Evolutionary conservation across 2,888 invertebrate genomes (phyloP), one percentile per base, ranked within the genome.

Genomic region (Lottia gigantea): DNA sequence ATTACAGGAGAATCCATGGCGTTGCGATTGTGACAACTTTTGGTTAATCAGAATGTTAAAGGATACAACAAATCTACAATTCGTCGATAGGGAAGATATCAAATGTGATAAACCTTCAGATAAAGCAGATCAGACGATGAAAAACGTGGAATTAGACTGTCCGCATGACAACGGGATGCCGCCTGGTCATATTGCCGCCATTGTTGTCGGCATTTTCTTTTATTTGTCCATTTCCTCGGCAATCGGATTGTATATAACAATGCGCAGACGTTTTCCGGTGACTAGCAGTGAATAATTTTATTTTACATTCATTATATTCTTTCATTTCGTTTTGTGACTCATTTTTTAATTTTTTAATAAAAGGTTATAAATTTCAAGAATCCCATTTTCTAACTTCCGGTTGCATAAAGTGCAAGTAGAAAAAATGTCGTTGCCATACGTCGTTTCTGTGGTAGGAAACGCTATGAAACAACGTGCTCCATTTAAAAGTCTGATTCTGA

Each of bases 211-310:
- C 55, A 55, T 55, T 26, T 31, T 64, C 16, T 6, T 64, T 12
- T 69, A 69, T 61, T 45, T 69, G 45, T 49, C 47, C 23, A 7
- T 69, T 4, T 16, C 61, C 25, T 64, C 64, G 6, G 25, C 46
- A 14, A 25, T 61, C 2, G 69, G 55, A 3, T 15, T 69, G 64
- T 69, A 61, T 55, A 40, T 69, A 3, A 64, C 64, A 19, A 15
- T 64, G 45, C 25, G 69, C 14, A 47, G 69, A 45, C 63, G 69
- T 55, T 23, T 55, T 14, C 55, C 19, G 19, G 23, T 55, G 23
- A 55, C 55, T 3, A 40, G 40, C 11, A 40, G 40, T 40, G 40
- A 40, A 40, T 40, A 40, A 8, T 40, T 40, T 40, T 40, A 40
- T 40, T 40, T 40, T 40, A 40, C 31, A 31, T 31, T 31, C 6